These are phyloP conservation scores for Cichladusa arquata DNA, from an alignment of 2,113 vertebrate species.

Conservation along the genomic window DNA sequence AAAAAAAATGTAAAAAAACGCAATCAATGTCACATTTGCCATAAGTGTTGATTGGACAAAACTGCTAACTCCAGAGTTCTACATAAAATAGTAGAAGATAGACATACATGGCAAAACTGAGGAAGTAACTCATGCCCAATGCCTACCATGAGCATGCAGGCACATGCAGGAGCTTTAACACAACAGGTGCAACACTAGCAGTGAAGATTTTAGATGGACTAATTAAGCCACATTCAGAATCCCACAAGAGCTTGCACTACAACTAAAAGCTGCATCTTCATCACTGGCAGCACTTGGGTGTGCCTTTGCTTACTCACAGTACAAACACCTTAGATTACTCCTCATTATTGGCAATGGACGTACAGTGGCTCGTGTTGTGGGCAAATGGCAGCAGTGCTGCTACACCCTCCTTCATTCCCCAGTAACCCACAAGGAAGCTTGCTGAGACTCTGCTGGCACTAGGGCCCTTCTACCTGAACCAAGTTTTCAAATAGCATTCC, in stretches of 20 bases:
- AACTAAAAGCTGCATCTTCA: background rate
- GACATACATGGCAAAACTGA: background rate
- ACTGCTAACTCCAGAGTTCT: background rate
- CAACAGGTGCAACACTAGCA: background rate
- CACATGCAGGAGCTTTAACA: background rate
- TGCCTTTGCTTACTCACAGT: background rate
- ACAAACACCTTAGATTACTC: background rate
- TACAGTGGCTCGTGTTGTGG: accelerated
- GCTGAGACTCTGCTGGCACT: background rate
- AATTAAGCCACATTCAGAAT: background rate
- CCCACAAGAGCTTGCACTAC: background rate
- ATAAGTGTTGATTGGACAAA: background rate
- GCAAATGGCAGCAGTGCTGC: background rate
- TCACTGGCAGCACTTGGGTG: background rate
- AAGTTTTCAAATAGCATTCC: background rate
- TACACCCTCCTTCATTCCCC: background rate
- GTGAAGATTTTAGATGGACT: background rate
- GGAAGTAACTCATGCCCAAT: background rate
- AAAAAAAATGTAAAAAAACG: background rate
- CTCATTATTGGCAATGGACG: accelerated
- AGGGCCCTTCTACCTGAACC: background rate
- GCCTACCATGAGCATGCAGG: background rate
- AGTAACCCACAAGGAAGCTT: background rate
- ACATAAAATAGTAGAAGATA: background rate
- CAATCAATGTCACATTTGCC: background rate